Percentiles rank a stretch among this genome's conserved stretches.
Conservation (phyloP, 2,888 invertebrate genomes). For the Oscheius onirici region DNA sequence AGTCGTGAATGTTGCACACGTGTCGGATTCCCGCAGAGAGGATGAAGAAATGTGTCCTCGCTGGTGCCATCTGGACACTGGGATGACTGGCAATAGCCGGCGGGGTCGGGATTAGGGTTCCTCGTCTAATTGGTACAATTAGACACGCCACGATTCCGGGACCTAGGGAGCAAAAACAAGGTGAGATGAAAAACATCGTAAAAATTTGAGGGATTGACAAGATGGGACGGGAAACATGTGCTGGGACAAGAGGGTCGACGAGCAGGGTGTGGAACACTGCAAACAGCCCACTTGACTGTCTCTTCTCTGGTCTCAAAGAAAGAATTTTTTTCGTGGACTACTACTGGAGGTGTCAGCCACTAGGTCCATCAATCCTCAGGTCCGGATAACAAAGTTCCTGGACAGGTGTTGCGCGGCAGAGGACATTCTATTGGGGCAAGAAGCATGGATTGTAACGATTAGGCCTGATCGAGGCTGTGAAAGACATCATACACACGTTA, state of each 20-base stretch:
- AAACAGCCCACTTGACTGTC: too few species aligned
- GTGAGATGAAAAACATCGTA: too few species aligned
- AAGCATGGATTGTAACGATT: too few species aligned
- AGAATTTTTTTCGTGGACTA: not conserved
- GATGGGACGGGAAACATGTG: too few species aligned
- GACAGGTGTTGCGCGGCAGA: not conserved
- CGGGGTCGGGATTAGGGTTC: not conserved
- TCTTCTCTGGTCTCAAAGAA: too few species aligned
- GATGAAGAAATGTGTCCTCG: slow-evolving; percentile 14
- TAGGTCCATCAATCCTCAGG: not conserved
- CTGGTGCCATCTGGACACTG: slow-evolving; percentile 10
- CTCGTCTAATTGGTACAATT: slow-evolving; percentile 22
- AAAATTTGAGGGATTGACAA: too few species aligned
- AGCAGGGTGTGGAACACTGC: too few species aligned
- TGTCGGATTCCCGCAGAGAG: slow-evolving; percentile 1
- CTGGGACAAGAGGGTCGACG: too few species aligned
- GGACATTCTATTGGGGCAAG: not conserved
- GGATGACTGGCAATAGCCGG: not conserved
- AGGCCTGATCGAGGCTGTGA: not conserved
- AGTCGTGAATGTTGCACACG: too few species aligned
- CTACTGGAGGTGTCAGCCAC: not conserved
- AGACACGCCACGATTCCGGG: slow-evolving; percentile 6
- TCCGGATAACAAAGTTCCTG: not conserved
- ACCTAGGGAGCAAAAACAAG: not conserved
- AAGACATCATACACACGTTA: not conserved